Conservation (phyloP, 1,140 invertebrate genomes). For the Drosophila ogumai region DNA sequence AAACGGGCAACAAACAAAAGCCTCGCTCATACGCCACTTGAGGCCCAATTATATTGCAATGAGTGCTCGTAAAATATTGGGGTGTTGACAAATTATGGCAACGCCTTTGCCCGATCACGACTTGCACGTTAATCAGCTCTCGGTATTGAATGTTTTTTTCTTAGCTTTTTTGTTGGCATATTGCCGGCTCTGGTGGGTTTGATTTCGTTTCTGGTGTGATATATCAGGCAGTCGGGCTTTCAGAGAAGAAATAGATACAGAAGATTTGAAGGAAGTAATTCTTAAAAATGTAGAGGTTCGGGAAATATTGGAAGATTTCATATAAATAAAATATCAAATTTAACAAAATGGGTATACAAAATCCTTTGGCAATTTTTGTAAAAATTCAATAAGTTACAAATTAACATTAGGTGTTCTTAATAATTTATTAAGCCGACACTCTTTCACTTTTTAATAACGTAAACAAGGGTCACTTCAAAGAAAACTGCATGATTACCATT, state of each 20-base stretch:
- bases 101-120: slow-evolving; percentile 72
- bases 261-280: neutral
- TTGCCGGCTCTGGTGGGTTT: neutral
- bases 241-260: neutral
- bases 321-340: too few species aligned
- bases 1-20: slow-evolving; percentile 32
- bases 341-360: neutral
- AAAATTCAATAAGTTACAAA: neutral
- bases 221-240: neutral
- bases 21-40: slow-evolving; percentile 42
- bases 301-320: too few species aligned
- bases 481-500: neutral
- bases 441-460: neutral
- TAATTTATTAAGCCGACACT: neutral
- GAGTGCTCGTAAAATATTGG: slow-evolving; percentile 82
- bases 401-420: neutral
- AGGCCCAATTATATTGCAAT: slow-evolving; percentile 81
- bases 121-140: slow-evolving; percentile 66
- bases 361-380: neutral
- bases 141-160: neutral
- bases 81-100: slow-evolving; percentile 84
- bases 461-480: neutral
- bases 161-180: neutral
- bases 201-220: slow-evolving; percentile 16
- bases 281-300: too few species aligned